Evolutionary conservation across 2,113 vertebrate genomes (phyloP), one percentile per base, ranked within the genome.

Genomic region (Chrysochloris asiatica): DNA sequence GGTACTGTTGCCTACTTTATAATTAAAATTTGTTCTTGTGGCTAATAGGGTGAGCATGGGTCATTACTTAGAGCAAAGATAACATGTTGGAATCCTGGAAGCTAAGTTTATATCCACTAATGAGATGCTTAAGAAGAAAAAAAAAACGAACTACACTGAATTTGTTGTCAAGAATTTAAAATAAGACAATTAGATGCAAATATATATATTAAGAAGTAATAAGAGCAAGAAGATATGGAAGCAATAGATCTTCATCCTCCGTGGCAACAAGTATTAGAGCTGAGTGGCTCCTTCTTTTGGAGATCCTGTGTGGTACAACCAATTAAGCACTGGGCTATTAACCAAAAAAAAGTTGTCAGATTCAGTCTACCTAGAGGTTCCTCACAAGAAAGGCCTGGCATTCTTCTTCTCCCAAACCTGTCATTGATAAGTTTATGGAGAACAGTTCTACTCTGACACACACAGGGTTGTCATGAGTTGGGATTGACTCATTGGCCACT

Each of bases 1-100:
- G 76, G 90, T 96, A 91, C 48, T 96, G 16, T 54, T 86, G 21
- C 83, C 43, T 93, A 33, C 36, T 21, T 96, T 94, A 88, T n/a
- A 4, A 93, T 90, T 91, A 81, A 61, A 91, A 95, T 93, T 24
- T 65, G 24, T 83, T 93, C 43, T 95, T 95, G 85, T 88, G 36
- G 24, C 65, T 83, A 87, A 61, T 13, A 30, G 47, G 72, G 38
- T 84, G 59, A 95, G n/a, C 79, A 47, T 69, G 80, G 83, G 83
- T 83, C 80, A 84, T 33, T 41, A 38, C 76, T 91, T 75, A 45
- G 43, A 80, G 54, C 61, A 72, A 47, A 79, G 38, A 82, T 50
- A 73, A 67, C 43, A 30, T 86, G 47, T 50, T 45, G 10, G n/a
- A 82, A 93, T 84, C 38, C 22, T n/a, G 10, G 33, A 82, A 94